These are phyloP conservation scores for Saccostrea echinata DNA, from an alignment of 1,140 invertebrate species.

Conservation along the genomic window DNA sequence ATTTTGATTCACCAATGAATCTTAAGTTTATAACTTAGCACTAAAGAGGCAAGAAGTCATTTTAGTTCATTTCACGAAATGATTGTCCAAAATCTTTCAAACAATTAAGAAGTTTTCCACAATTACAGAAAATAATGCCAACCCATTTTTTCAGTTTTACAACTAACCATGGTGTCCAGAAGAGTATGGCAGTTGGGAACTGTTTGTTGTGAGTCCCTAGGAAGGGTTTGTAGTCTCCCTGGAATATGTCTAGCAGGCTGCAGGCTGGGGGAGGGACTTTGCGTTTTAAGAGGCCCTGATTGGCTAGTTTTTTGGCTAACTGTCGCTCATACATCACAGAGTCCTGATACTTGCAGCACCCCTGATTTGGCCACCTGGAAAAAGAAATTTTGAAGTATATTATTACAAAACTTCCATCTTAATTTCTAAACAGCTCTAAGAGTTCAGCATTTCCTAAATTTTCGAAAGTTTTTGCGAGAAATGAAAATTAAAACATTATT, in stretches of 20 bases:
- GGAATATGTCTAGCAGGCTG: slow-evolving; percentile 77
- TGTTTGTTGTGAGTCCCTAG: slow-evolving; percentile 68
- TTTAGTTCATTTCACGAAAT: background rate
- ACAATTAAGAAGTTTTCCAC: background rate
- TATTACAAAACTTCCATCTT: background rate
- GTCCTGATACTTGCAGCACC: slow-evolving; percentile 77
- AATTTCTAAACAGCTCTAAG: too few relatives aligned
- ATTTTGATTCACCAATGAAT: too few relatives aligned
- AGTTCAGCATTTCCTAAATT: too few relatives aligned
- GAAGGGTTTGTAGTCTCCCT: slow-evolving; percentile 75
- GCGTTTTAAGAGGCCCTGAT: slow-evolving; percentile 76
- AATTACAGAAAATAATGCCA: too few relatives aligned
- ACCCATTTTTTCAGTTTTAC: too few relatives aligned
- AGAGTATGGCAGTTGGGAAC: slow-evolving; percentile 74
- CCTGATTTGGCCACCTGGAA: slow-evolving; percentile 75
- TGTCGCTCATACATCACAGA: slow-evolving; percentile 73
- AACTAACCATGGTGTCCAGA: slow-evolving; percentile 78
- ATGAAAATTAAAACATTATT: too few relatives aligned
- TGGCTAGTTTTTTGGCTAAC: slow-evolving; percentile 75
- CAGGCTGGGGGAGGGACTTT: slow-evolving; percentile 75
- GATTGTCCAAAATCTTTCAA: background rate
- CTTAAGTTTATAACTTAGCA: too few relatives aligned
- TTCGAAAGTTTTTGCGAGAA: too few relatives aligned
- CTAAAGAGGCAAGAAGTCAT: too few relatives aligned
- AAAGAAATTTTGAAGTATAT: slow-evolving; percentile 42